phyloP scores from a whole-genome alignment of 2,888 invertebrate genomes.

The Lamellibrachia satsuma region DNA sequence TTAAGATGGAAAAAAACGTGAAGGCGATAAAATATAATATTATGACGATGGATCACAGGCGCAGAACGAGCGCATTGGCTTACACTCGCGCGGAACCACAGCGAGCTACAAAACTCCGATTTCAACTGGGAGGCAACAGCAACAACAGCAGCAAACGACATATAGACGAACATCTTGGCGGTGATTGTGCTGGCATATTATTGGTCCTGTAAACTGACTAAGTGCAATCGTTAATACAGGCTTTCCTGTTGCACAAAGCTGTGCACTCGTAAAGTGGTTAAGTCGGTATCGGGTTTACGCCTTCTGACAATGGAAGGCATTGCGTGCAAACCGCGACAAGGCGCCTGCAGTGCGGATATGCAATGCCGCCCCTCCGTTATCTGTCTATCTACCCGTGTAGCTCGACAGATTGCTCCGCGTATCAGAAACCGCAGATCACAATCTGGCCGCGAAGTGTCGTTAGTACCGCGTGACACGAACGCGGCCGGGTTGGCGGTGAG shows the following conservation, averaged over 20 bases:
- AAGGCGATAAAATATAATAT: neutral
- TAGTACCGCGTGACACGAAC: neutral
- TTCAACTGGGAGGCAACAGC: neutral
- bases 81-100: neutral
- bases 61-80: neutral
- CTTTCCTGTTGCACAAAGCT: neutral
- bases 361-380: neutral
- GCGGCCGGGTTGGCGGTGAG: neutral
- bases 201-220: slow-evolving; percentile 1
- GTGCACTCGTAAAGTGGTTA: neutral
- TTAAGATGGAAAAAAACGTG: neutral
- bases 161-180: neutral
- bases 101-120: neutral
- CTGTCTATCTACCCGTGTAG: neutral
- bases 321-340: neutral
- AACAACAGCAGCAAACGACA: neutral
- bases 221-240: neutral
- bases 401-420: neutral
- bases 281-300: neutral
- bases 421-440: neutral
- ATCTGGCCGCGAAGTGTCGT: neutral
- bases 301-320: neutral
- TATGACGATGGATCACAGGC: neutral
- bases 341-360: neutral
- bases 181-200: neutral